Conservation (phyloP, 2,797 vertebrate species). For the Sternotherus odoratus region DNA sequence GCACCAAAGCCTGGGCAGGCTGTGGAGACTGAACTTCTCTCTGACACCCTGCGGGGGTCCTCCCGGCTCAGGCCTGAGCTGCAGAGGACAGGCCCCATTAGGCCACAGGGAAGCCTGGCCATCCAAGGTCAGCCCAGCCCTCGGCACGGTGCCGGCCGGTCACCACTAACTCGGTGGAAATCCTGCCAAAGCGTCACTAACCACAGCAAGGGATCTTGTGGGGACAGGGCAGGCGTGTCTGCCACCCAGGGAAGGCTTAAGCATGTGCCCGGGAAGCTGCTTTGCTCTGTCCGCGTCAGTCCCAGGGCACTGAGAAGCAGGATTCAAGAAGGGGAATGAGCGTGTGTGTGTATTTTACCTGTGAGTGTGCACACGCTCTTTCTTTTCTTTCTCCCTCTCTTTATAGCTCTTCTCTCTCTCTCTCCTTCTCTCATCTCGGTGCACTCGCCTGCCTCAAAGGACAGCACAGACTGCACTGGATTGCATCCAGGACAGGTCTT, state of each 20-base stretch:
- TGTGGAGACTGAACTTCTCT: neutral
- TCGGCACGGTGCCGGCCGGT: no score
- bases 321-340: neutral
- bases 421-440: neutral
- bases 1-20: neutral
- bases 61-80: neutral
- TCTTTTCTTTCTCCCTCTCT: neutral
- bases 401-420: neutral
- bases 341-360: neutral
- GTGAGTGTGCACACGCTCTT: neutral
- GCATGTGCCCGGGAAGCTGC: neutral
- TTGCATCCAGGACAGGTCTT: neutral
- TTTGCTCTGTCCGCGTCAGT: neutral
- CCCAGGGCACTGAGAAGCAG: neutral
- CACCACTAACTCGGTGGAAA: neutral
- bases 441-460: neutral
- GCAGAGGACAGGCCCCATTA: neutral
- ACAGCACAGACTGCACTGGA: neutral
- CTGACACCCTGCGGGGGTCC: neutral
- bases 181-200: neutral
- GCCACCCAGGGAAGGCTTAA: neutral
- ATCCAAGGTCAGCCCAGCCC: neutral
- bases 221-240: neutral
- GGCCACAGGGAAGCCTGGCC: neutral
- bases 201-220: neutral